Evolutionary conservation across 1,140 invertebrate species (phyloP).

Genomic region (Cyclargus thomasi): DNA sequence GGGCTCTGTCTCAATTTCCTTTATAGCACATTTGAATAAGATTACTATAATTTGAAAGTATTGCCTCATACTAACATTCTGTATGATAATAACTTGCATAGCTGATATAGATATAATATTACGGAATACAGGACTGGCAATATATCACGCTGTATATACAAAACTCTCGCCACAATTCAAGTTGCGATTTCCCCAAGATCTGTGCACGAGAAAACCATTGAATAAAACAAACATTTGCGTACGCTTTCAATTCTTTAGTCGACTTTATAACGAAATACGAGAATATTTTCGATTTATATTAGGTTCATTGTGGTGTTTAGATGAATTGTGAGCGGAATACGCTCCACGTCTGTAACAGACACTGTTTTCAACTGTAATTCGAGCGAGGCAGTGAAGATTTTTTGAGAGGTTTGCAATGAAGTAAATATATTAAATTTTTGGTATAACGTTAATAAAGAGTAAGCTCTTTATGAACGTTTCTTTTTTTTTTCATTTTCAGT

Average conservation of each 20-base stretch:
- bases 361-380: too few species aligned
- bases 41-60: too few species aligned
- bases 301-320: neutral
- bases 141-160: slow-evolving; percentile 5
- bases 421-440: too few species aligned
- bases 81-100: neutral
- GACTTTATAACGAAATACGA: slow-evolving; percentile 3
- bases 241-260: slow-evolving; percentile 3
- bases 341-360: neutral
- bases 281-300: slow-evolving; percentile 4
- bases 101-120: neutral
- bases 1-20: too few species aligned
- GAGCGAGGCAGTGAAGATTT: too few species aligned
- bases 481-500: too few species aligned
- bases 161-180: slow-evolving; percentile 1
- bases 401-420: too few species aligned
- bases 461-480: too few species aligned
- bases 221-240: slow-evolving; percentile 14
- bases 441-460: too few species aligned
- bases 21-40: too few species aligned
- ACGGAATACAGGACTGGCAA: neutral
- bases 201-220: slow-evolving; percentile 13
- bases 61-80: neutral
- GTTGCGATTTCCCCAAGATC: slow-evolving; percentile 6
- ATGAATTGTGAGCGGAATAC: neutral